Base-by-base conservation (phyloP, 2,888 invertebrate species). In the Galerucella pusilla region DNA sequence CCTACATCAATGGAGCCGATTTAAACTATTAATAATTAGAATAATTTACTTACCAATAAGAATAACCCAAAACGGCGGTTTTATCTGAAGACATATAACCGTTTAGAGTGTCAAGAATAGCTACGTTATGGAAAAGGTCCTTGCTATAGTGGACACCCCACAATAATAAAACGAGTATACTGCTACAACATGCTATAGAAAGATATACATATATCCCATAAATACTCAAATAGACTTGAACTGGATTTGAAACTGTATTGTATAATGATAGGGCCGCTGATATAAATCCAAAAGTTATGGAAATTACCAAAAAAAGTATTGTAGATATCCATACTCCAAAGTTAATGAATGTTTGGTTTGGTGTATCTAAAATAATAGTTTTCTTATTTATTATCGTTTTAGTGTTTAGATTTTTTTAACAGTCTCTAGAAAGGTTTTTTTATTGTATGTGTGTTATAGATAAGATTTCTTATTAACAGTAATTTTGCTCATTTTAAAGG, bases 151-250 rank as follows among this genome's bases (percentile, higher is more conserved):
- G 81, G 2, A 83, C 81, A 4, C 88, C 88, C 89, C 89, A 90
- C 46, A 89, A 77, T 10, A 85, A 79, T 67, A 89, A 74, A 1
- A 85, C 77, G 25, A 88, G 25, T 6, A 88, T 69, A 16, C 83
- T 80, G 49, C 77, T 81, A 61, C 79, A 80, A 25, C 84, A 82
- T 35, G 91, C 90, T 45, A 90, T 80, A 5, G 86, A 87, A 83
- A 92, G 92, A 90, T 91, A 92, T 14, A 91, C 83, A 81, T 90
- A 92, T 11, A 93, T 86, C 2, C 92, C 92, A 74, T 88, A 87
- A 61, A 91, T 88, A 65, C 90, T 91, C 28, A 90, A 89, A 75
- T 89, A 88, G 2, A 89, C 88, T 84, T 92, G 90, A 5, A 91
- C 88, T 1, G 92, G 92, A 82, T 90, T 91, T 12, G 89, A 88